Base-by-base conservation (phyloP, 64 coral and sea anemone species). In the Pocillopora damicornis region DNA sequence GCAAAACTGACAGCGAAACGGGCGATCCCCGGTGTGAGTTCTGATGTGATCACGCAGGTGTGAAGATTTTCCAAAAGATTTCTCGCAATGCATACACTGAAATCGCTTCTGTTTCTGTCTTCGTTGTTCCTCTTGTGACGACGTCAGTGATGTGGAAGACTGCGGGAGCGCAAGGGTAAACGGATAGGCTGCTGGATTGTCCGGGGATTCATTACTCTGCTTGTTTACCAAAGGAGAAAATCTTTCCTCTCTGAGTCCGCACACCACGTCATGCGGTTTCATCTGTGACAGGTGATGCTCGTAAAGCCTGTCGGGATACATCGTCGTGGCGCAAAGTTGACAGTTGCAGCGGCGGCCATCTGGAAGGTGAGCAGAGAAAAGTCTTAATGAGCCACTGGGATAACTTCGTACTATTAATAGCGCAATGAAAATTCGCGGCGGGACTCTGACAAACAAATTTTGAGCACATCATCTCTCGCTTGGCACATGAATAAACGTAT, bases 1-100 rank as follows among this genome's bases (percentile, higher is more conserved):
- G 79, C 97, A 99, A 62, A 87, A 99, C 73, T 99, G 90, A 66
- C 97, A 99, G 22, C 97, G 93, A 79, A 95, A 99, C 11, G 97
- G 97, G 9, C 97, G 90, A 81, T 99, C 97, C 1, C 97, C 97
- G 15, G 97, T 99, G 59, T 99, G 97, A 14, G 97, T 99, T 77
- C 97, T 91, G 76, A 99, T 99, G 59, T 99, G 97, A 80, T 99
- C 97, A 12, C 97, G 93, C 84, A 99, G 93, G 73, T 99, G 97
- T 38, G 97, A 99, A 6, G 97, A 99, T 76, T 99, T 99, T 0
- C 97, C 97, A 59, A 99, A 99, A 1, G 97, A 99, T 59, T 99
- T 99, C 68, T 99, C 97, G 77, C 97, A 99, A 34, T 99, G 97
- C 82, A 95, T 88, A 16, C 97, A 99, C 56, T 95, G 97, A 90